Evolutionary conservation across 2,888 invertebrate species (phyloP).

Genomic region (Zaprionus obscuricornis): DNA sequence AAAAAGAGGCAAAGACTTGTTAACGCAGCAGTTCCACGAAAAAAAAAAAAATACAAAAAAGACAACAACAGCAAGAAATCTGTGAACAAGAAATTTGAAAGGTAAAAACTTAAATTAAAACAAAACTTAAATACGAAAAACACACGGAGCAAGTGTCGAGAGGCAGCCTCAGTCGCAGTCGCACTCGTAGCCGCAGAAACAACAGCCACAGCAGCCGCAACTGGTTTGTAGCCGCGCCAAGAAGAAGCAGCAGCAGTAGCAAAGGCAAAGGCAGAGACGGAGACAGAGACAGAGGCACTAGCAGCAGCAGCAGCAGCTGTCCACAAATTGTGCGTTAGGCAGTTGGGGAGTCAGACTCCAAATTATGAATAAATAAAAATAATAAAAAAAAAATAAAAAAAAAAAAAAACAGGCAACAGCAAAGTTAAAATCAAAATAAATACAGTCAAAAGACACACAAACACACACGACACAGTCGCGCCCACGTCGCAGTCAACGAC

Average conservation of each 20-base stretch:
- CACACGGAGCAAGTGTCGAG: constrained; percentile 52
- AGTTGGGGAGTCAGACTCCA: constrained; percentile 47
- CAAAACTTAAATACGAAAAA: constrained; percentile 63
- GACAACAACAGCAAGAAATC: constrained; percentile 61
- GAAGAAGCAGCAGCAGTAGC: constrained; percentile 17
- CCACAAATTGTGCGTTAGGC: constrained; percentile 71
- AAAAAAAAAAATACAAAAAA: constrained; percentile 35
- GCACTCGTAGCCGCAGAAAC: not conserved
- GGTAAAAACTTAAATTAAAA: constrained; percentile 78
- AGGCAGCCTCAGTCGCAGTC: constrained; percentile 10
- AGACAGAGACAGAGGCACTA: too few relatives aligned
- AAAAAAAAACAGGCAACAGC: constrained; percentile 28
- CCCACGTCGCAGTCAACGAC: too few relatives aligned
- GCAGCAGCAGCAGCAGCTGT: constrained; percentile 59
- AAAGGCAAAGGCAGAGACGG: too few relatives aligned
- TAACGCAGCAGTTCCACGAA: constrained; percentile 80
- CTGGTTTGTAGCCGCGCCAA: constrained; percentile 63
- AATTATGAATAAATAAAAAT: constrained; percentile 72
- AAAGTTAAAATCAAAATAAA: constrained; percentile 69
- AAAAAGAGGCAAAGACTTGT: constrained; percentile 66
- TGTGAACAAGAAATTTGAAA: constrained; percentile 78
- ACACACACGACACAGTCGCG: too few relatives aligned
- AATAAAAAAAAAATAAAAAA: constrained; percentile 12
- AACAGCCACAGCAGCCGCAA: constrained; percentile 32
- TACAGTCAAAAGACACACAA: constrained; percentile 43